Conservation (phyloP, 2,113 vertebrate species). For the Gymnarchus niloticus region DNA sequence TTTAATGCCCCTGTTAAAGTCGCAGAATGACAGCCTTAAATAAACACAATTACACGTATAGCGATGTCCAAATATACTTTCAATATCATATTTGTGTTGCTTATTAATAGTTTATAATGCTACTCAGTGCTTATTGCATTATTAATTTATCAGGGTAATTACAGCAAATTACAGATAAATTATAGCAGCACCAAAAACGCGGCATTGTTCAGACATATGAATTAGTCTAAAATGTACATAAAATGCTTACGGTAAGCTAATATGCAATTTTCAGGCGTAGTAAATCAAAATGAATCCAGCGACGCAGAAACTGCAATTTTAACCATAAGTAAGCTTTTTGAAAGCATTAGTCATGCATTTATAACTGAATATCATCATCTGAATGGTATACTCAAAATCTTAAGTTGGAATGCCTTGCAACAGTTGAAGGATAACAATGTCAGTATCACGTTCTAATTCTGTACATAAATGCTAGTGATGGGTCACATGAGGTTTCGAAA, state of each 20-base stretch:
- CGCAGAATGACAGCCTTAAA: not conserved
- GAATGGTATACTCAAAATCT: not conserved
- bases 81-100: not conserved
- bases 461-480: no score
- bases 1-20: no score
- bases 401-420: not conserved
- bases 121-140: not conserved
- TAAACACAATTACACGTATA: not conserved
- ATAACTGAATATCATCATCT: not conserved
- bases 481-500: no score
- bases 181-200: not conserved
- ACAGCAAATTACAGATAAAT: not conserved
- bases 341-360: not conserved
- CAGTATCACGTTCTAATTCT: not conserved
- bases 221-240: not conserved
- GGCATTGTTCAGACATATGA: not conserved
- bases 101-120: not conserved
- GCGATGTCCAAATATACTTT: no score
- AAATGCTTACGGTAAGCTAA: no score
- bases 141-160: not conserved
- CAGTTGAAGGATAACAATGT: not conserved
- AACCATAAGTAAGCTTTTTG: not conserved
- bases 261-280: no score
- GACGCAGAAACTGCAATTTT: not conserved
- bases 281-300: no score